Evolutionary conservation across 2,797 vertebrate species (phyloP).

Genomic region (Sebastes itinus): DNA sequence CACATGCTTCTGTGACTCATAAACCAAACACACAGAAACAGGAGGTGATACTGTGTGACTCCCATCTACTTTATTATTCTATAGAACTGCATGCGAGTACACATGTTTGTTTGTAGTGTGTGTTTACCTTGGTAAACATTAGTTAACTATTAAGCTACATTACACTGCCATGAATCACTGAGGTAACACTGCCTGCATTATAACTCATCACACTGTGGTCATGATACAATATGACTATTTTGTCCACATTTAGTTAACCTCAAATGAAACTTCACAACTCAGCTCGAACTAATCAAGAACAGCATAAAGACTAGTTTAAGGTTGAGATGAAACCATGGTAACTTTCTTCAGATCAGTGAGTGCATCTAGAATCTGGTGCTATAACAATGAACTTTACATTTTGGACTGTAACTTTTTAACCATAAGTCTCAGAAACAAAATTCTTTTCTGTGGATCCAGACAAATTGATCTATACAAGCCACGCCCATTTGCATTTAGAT

Average conservation of each 20-base stretch:
- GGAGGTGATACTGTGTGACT: neutral
- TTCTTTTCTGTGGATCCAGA: no score
- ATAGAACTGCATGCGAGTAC: no score
- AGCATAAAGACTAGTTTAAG: neutral
- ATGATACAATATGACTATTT: no score
- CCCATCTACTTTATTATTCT: neutral
- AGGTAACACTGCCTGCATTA: neutral
- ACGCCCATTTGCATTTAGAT: no score
- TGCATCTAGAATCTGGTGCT: neutral
- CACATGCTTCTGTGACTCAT: slow-evolving; percentile 27
- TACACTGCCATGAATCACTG: neutral
- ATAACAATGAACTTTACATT: no score
- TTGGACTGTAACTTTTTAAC: no score
- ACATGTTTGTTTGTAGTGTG: neutral
- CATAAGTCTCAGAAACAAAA: no score
- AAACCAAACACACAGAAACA: slow-evolving; percentile 12
- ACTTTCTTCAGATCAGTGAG: neutral
- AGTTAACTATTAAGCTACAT: neutral
- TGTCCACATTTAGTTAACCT: neutral
- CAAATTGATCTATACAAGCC: no score
- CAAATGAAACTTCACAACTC: neutral
- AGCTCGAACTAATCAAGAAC: neutral
- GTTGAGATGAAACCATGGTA: neutral
- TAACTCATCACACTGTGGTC: neutral
- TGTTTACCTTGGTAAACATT: neutral